Evolutionary conservation across 2,113 vertebrate species (phyloP), one percentile per base, ranked within the genome.

Genomic region (Tragelaphus buxtoni): DNA sequence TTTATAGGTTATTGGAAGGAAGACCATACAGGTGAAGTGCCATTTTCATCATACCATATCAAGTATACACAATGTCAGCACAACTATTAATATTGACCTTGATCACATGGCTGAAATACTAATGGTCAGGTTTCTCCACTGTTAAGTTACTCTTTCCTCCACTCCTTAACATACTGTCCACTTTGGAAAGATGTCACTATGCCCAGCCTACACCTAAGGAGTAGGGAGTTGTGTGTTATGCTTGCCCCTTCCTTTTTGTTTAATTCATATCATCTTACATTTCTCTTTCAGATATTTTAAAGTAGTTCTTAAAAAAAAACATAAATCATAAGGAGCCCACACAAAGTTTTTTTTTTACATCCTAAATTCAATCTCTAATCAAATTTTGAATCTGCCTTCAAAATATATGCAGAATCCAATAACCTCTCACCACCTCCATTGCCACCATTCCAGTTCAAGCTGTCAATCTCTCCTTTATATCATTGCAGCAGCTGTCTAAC

Each of bases 281-380:
- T 88, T 91, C 49, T 89, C 61, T 79, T 90, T 83, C 58, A 35
- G 58, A 45, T 92, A 74, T 85, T 74, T 91, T 86, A 87, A 88
- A 88, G 45, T 28, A 63, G 39, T 56, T 94, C 69, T 89, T 51
- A 82, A 72, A 74, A 74, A n/a, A 53, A 93, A 93, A 58, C n/a
- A 39, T 51, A 93, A 82, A 60, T 90, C 35, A 86, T 86, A 63
- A 74, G 61, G 16, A 49, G 24, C 28, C 13, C 26, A 92, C 20
- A 16, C 11, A 88, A 47, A 30, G 24, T 69, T 47, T 12, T 55
- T 55, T 84, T 42, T 95, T 90, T 80, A 86, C 35, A 56, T 86
- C 30, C 60, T 55, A 81, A 80, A 86, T 95, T 72, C 45, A 92
- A 55, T 90, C 45, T 89, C 4, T 65, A 77, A 56, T 91, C 55